Conservation (phyloP, 1,140 invertebrate species). For the Drosophila serrata region DNA sequence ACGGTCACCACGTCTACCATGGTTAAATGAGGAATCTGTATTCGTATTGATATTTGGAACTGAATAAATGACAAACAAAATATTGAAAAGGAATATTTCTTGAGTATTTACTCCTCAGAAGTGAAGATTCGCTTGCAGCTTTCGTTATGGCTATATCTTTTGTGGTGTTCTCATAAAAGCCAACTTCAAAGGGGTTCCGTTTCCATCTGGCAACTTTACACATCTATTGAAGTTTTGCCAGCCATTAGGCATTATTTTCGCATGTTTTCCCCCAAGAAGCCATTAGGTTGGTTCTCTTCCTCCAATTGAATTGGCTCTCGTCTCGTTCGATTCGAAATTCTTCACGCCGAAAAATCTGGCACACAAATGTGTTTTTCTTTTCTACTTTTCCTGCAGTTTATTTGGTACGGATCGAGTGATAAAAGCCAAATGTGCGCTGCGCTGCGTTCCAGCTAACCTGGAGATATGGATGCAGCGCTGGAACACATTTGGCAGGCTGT, state of each 20-base stretch:
- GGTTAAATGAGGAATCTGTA: not conserved
- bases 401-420: constrained; percentile 50
- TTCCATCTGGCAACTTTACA: not conserved
- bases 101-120: not conserved
- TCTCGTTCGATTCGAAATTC: constrained; percentile 21
- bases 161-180: not conserved
- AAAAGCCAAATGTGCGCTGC: constrained; percentile 62
- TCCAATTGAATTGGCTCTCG: not conserved
- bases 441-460: constrained; percentile 38
- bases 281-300: constrained; percentile 20
- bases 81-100: not conserved
- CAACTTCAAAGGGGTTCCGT: not conserved
- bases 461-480: constrained; percentile 30
- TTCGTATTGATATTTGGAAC: not conserved
- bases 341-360: constrained; percentile 40
- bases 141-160: not conserved
- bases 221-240: constrained; percentile 6
- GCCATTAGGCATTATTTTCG: constrained; percentile 3
- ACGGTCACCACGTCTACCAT: constrained; percentile 47
- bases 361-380: constrained; percentile 38
- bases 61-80: constrained; percentile 17
- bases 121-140: not conserved
- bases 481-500: constrained; percentile 30
- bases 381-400: not conserved
- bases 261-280: not conserved